Conservation (phyloP, 1,140 invertebrate genomes). For the Eriocheir sinensis region DNA sequence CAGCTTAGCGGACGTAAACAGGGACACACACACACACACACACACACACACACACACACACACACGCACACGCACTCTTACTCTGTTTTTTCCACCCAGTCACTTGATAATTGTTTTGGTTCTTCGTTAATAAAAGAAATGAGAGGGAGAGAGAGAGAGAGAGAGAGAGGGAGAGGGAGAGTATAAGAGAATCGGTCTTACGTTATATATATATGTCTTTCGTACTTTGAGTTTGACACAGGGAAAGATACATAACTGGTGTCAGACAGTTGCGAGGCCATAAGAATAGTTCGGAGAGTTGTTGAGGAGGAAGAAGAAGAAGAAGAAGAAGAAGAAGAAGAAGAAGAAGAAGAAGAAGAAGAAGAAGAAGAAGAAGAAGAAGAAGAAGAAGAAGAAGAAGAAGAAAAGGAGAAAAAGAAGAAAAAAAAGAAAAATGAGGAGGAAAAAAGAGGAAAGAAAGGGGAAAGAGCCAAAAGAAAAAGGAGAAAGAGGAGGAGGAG, state of each 20-base stretch:
- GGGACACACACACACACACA: too few relatives aligned
- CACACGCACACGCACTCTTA: conserved; percentile 56
- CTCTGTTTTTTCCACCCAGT: too few relatives aligned
- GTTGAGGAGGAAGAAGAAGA: neutral
- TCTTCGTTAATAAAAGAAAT: too few relatives aligned
- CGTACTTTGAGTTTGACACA: neutral
- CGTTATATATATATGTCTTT: neutral
- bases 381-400: conserved; percentile 42
- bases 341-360: conserved; percentile 30
- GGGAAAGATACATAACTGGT: neutral
- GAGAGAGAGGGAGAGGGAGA: neutral
- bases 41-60: too few relatives aligned
- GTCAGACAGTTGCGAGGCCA: neutral
- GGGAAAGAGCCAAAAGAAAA: neutral
- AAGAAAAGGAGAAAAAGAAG: conserved; percentile 7
- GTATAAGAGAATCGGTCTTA: neutral
- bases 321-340: conserved; percentile 27
- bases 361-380: conserved; percentile 30
- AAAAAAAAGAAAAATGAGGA: neutral
- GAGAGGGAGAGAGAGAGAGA: neutral
- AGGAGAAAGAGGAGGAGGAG: conserved; percentile 18
- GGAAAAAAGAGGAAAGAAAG: conserved; percentile 5
- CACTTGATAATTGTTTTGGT: too few relatives aligned
- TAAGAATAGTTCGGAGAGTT: neutral
- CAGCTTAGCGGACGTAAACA: neutral